These are phyloP conservation scores for Drosophila suzukii DNA, from an alignment of 1,140 invertebrate genomes.

Conservation along the genomic window DNA sequence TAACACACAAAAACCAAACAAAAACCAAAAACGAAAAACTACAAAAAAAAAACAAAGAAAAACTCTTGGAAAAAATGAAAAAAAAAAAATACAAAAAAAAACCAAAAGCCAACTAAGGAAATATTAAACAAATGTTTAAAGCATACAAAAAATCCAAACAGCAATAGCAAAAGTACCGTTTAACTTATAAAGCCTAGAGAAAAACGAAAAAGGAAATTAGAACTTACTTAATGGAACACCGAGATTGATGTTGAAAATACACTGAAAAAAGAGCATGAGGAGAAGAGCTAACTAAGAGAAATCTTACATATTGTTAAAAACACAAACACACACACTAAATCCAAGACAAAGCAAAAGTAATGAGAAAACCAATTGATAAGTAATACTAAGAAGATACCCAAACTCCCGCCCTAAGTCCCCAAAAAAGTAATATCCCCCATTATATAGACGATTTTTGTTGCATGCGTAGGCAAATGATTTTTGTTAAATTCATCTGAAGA, in stretches of 20 bases:
- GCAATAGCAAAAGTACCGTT: slow-evolving; percentile 76
- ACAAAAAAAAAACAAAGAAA: slow-evolving; percentile 42
- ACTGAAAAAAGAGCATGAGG: slow-evolving; percentile 38
- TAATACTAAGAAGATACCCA: slow-evolving; percentile 25
- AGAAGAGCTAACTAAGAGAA: slow-evolving; percentile 15
- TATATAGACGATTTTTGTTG: slow-evolving; percentile 68
- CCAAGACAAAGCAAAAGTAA: slow-evolving; percentile 45
- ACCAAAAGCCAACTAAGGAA: slow-evolving; percentile 28
- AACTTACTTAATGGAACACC: slow-evolving; percentile 68
- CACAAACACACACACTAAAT: slow-evolving; percentile 25
- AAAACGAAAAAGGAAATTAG: slow-evolving; percentile 54
- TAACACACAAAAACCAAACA: slow-evolving; percentile 30
- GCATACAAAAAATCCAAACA: slow-evolving; percentile 62
- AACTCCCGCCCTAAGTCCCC: slow-evolving; percentile 20
- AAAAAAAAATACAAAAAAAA: slow-evolving; percentile 38
- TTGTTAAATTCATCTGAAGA: slow-evolving; percentile 21
- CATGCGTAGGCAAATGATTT: slow-evolving; percentile 46
- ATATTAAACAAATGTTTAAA: slow-evolving; percentile 71
- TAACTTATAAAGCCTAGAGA: slow-evolving; percentile 67
- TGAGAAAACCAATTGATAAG: slow-evolving; percentile 10
- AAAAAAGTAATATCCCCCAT: slow-evolving; percentile 4
- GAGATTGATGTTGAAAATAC: slow-evolving; percentile 76
- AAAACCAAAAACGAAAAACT: slow-evolving; percentile 46
- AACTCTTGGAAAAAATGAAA: slow-evolving; percentile 30
- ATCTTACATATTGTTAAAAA: slow-evolving; percentile 43